Evolutionary conservation across 2,797 vertebrate species (phyloP).

Genomic region (Cyclura pinguis): DNA sequence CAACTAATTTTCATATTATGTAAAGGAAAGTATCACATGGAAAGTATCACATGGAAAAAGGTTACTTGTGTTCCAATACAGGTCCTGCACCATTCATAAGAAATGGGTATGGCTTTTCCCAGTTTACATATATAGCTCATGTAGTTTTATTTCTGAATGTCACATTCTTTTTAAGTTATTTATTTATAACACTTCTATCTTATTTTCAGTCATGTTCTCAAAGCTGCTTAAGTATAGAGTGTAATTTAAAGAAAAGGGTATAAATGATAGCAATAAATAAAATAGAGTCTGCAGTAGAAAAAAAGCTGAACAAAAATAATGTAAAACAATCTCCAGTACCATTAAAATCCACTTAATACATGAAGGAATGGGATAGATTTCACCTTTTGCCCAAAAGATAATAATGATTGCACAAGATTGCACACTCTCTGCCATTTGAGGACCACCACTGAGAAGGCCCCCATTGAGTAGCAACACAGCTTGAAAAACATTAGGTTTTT

Average conservation of each 20-base stretch:
- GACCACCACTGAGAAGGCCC: too few relatives aligned
- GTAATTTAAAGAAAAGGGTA: too few relatives aligned
- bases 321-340: too few relatives aligned
- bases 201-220: too few relatives aligned
- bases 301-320: too few relatives aligned
- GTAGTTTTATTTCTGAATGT: background rate
- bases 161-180: background rate
- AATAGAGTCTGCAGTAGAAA: too few relatives aligned
- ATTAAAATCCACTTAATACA: background rate
- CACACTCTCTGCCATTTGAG: background rate
- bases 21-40: background rate
- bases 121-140: too few relatives aligned
- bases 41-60: background rate
- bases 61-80: background rate
- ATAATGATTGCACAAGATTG: background rate
- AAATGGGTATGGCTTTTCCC: background rate
- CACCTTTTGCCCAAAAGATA: background rate
- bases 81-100: background rate
- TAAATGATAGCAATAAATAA: too few relatives aligned
- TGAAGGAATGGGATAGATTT: background rate
- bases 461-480: too few relatives aligned
- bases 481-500: too few relatives aligned
- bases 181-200: too few relatives aligned
- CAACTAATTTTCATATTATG: conserved; percentile 48
- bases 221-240: too few relatives aligned